phyloP scores from a whole-genome alignment of 2,113 vertebrate species.

The Cyphomyrus discorhynchus region DNA sequence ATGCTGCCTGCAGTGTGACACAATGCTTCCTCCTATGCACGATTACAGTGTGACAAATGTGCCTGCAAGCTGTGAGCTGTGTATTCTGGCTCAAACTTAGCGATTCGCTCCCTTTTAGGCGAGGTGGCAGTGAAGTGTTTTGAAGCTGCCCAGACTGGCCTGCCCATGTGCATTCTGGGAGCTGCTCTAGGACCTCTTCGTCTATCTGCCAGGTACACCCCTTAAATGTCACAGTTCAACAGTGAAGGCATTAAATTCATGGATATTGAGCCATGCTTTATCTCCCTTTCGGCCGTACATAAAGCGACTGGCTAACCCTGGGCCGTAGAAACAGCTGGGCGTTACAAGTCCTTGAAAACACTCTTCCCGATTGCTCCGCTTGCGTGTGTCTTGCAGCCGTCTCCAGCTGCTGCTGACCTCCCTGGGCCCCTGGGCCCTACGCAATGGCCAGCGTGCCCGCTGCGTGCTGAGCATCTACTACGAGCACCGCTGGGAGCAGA shows the following conservation, averaged over 20 bases:
- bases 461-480: slow-evolving; percentile 83
- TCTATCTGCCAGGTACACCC: slow-evolving; percentile 68
- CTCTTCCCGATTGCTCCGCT: neutral
- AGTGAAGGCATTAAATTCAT: neutral
- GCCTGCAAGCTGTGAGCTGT: neutral
- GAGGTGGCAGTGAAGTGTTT: slow-evolving; percentile 94
- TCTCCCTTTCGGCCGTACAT: neutral
- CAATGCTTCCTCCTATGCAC: neutral
- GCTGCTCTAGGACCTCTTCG: slow-evolving; percentile 74
- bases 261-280: neutral
- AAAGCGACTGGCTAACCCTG: neutral
- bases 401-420: slow-evolving; percentile 62
- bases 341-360: neutral
- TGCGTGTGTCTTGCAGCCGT: slow-evolving; percentile 51
- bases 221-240: neutral
- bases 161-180: slow-evolving; percentile 93
- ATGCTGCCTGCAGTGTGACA: neutral
- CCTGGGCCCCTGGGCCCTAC: slow-evolving; percentile 81
- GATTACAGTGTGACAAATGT: neutral
- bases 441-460: slow-evolving; percentile 58
- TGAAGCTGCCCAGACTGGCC: slow-evolving; percentile 81
- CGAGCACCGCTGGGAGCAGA: slow-evolving; percentile 85
- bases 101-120: slow-evolving; percentile 53
- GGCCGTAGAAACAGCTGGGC: neutral
- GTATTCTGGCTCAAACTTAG: neutral